Evolutionary conservation across 92 coral and sea anemone genomes (phyloP).

Genomic region (Scolanthus callimorphus): DNA sequence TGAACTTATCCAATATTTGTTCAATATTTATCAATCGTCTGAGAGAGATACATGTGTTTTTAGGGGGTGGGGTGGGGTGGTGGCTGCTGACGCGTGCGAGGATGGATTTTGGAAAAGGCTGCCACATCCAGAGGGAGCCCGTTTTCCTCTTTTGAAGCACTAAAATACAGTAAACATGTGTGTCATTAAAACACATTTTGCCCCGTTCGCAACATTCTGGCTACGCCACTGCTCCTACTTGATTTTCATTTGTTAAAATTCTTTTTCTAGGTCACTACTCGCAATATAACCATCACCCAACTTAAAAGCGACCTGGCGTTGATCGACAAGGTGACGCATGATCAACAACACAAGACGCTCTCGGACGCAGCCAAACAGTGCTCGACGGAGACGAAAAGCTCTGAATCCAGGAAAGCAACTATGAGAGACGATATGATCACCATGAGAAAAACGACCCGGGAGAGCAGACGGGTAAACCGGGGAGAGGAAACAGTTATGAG

Average conservation of each 20-base stretch:
- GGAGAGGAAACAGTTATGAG: slow-evolving; percentile 63
- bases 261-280: slow-evolving; percentile 38
- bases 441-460: slow-evolving; percentile 17
- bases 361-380: slow-evolving; percentile 68
- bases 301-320: slow-evolving; percentile 54
- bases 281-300: slow-evolving; percentile 37
- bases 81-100: too few relatives aligned
- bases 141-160: too few relatives aligned
- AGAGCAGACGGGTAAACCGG: slow-evolving; percentile 37
- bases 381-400: slow-evolving; percentile 44
- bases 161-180: too few relatives aligned
- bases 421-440: slow-evolving; percentile 54
- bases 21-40: too few relatives aligned
- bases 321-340: slow-evolving; percentile 53
- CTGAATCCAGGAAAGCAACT: slow-evolving; percentile 19
- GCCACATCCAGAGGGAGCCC: too few relatives aligned
- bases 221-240: too few relatives aligned
- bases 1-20: too few relatives aligned
- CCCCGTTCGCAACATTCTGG: too few relatives aligned
- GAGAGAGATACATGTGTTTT: too few relatives aligned
- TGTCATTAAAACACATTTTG: too few relatives aligned
- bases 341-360: slow-evolving; percentile 54
- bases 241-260: neutral
- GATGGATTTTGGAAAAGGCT: too few relatives aligned
- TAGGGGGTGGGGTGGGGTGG: too few relatives aligned